phyloP scores from a whole-genome alignment of 2,113 vertebrate species.

The Myotis yumanensis region DNA sequence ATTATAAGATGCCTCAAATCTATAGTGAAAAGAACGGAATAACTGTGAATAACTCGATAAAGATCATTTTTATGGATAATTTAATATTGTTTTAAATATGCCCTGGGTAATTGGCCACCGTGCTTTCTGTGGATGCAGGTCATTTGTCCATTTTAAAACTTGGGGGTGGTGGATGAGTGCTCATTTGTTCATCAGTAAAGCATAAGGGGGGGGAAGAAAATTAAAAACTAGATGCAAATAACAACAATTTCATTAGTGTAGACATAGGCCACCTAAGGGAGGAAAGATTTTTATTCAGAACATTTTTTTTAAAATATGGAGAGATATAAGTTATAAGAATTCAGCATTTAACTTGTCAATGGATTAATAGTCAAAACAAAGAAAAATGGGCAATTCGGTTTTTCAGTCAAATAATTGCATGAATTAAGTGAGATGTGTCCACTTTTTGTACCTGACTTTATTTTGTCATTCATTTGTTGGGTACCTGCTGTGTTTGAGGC shows the following conservation, averaged over 20 bases:
- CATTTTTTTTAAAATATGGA: not conserved
- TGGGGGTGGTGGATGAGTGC: not conserved
- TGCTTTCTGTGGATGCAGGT: not conserved
- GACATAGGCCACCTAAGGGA: not conserved
- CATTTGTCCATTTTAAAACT: conserved; percentile 24
- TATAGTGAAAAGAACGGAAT: not conserved
- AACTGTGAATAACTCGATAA: not conserved
- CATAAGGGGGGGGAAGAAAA: not conserved
- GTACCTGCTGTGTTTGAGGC: not conserved
- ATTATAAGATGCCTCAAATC: not conserved
- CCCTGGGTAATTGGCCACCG: not conserved
- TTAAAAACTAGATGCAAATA: conserved; percentile 21
- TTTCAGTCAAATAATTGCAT: conserved; percentile 31
- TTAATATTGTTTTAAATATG: conserved; percentile 24
- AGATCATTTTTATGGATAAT: not conserved
- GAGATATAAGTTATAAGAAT: conserved; percentile 36
- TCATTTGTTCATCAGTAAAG: conserved; percentile 1
- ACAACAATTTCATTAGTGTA: not conserved
- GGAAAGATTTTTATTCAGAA: conserved; percentile 39
- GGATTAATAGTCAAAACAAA: conserved; percentile 50
- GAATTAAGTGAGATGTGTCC: conserved; percentile 38
- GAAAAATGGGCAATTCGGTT: conserved; percentile 32
- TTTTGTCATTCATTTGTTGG: conserved; percentile 23
- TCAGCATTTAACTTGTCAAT: conserved; percentile 25
- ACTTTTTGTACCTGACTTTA: conserved; percentile 33